Evolutionary conservation across 92 coral and sea anemone species (phyloP), one percentile per base, ranked within the genome.

Genomic region (Actinostola sp.): DNA sequence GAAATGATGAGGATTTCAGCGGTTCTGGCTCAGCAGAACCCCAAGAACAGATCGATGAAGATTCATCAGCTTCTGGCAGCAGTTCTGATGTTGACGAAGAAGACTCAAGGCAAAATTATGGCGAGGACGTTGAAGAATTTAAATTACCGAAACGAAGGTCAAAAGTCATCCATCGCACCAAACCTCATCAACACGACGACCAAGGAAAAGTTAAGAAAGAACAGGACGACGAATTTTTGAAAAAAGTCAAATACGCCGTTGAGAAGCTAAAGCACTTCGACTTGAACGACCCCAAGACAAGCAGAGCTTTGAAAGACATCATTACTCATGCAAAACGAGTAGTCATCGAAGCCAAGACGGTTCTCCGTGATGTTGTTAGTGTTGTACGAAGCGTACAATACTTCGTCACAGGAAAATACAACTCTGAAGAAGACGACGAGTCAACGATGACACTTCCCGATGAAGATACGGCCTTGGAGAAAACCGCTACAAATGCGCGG

Each of bases 331-430:
- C 96, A 15, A 78, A 75, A 57, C 64, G 77, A 31, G 92, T 89
- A 25, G 92, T 86, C 0, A 48, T 41, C 33, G 92, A 89, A 66
- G 92, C 96, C 26, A 89, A 89, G 55, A 78, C 64, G 17, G 92
- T 86, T 26, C 76, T 87, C 2, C 79, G 70, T 28, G 92, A 78
- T 61, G 93, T 89, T 3, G 86, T 84, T 24, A 72, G 66, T 31
- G 89, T 89, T 42, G 85, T 89, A 8, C 70, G 66, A 12, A 73
- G 83, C 45, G 96, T 89, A 19, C 58, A 72, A 61, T 61, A 63
- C 35, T 83, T 86, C 33, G 89, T 86, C 15, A 77, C 71, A 28
- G 86, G 80, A 25, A 74, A 74, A 16, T 61, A 11, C 50, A 36
- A 50, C 36, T 3, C 26, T 8, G 62, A 74, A 61, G 80, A 61